Base-by-base conservation (phyloP, 1,140 invertebrate species). In the Cydia pomonella region DNA sequence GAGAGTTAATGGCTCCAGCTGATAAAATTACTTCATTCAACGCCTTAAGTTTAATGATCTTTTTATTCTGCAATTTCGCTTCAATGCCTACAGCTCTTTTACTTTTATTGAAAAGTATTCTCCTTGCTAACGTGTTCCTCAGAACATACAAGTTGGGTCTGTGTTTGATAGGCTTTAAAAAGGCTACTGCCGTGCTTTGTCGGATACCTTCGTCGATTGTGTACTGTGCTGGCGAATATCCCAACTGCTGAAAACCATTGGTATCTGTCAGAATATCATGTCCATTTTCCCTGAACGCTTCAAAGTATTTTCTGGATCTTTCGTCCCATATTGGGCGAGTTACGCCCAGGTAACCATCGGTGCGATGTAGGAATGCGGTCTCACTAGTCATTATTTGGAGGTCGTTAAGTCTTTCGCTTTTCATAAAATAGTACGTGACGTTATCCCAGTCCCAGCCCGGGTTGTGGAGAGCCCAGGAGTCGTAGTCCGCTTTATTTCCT, bases 381-480 rank as follows among this genome's bases (percentile, higher is more conserved):
- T 44, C 18, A 16, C 29, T n/a, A 18, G 21, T 23, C n/a, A 53
- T 27, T 5, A 75, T 38, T 44, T 23, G 7, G 18, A 12, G 7
- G 10, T 66, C 74, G 1, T 75, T 21, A 13, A 75, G 12, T 21
- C 27, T 38, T 69, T 75, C 74, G 9, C 59, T 66, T 21, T 75
- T 75, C 16, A 69, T 75, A 25, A 75, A 75, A 25, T 75, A 75
- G 7, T 25, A 13, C 2, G 62, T 82, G 7, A 95, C 93, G 29
- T 96, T 95, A 3, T 96, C 94, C 87, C 96, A 98, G 13, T 94
- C 94, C 97, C 97, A 98, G 0, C 96, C 96, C 0, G 91, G 89
- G 77, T 97, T 97, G 0, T 63, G 94, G 75, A 44, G 76, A 73
- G 80, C 79, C 91, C 81, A 84, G 96, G 96, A 97, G 13, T 93